Conservation (phyloP, 2,888 invertebrate genomes). For the Erebia ligea region DNA sequence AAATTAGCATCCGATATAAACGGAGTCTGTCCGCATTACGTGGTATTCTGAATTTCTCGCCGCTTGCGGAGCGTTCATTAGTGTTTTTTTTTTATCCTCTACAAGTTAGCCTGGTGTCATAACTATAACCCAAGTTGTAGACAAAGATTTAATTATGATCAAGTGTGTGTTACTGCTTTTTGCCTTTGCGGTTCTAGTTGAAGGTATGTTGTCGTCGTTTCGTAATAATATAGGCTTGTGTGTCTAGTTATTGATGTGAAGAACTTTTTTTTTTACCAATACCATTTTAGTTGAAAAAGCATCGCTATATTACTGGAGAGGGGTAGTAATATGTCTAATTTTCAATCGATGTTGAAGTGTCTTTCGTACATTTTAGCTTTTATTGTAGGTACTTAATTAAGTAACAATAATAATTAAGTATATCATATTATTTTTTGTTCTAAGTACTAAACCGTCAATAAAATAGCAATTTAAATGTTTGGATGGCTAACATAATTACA, state of each 20-base stretch:
- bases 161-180: slow-evolving; percentile 30
- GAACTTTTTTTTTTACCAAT: no score
- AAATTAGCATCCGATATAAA: slow-evolving; percentile 41
- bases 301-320: no score
- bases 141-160: slow-evolving; percentile 22
- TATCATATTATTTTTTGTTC: no score
- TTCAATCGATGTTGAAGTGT: no score
- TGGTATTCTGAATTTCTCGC: slow-evolving; percentile 37
- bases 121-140: not conserved
- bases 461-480: not conserved
- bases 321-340: no score
- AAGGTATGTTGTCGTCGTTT: slow-evolving; percentile 29
- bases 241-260: not conserved
- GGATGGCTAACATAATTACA: not conserved
- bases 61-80: slow-evolving; percentile 31
- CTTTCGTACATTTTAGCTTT: no score
- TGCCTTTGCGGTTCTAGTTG: slow-evolving; percentile 26
- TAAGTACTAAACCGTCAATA: not conserved
- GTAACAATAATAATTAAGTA: no score
- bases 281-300: no score
- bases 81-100: slow-evolving; percentile 24
- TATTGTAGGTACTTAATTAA: no score
- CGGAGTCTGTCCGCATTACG: slow-evolving; percentile 29
- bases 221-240: no score
- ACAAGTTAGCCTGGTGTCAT: no score